Base-by-base conservation (phyloP, 2,888 invertebrate genomes). In the Aspidapion aeneum region DNA sequence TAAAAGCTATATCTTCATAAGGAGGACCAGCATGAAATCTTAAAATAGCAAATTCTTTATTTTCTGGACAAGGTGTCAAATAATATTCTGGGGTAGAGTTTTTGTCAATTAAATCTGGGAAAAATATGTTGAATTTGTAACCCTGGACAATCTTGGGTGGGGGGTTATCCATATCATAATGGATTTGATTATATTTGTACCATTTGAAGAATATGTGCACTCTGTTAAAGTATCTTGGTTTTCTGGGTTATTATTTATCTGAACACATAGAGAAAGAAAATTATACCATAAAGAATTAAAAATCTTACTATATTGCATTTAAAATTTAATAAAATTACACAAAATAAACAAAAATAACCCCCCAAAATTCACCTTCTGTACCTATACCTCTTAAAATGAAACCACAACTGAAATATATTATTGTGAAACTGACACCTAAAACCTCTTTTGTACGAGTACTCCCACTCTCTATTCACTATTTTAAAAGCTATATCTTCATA, bases 181-280 rank as follows among this genome's bases (percentile, higher is more conserved):
- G 99, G 1, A 99, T 99, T 82, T 99, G 98, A 82, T 99, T 99
- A 82, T 99, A 99, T 80, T 99, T 99, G 83, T 99, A 99, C 99
- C 99, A 99, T 77, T 99, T 99, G 81, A 99, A 99, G 18, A 99
- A 99, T 0, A 94, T 94, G 77, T 94, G 94, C 1, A 94, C 94
- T 62, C 94, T 83, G 84, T 99, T 99, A 82, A 98, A 98, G 82
- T 99, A 99, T 18, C 98, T n/a, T n/a, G n/a, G n/a, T n/a, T n/a
- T n/a, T n/a, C n/a, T n/a, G n/a, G n/a, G n/a, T n/a, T n/a, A n/a
- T n/a, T n/a, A n/a, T n/a, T n/a, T n/a, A n/a, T n/a, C n/a, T n/a
- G n/a, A n/a, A n/a, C n/a, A n/a, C n/a, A n/a, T n/a, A n/a, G n/a
- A n/a, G n/a, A n/a, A n/a, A n/a, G n/a, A n/a, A n/a, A n/a, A n/a